Base-by-base conservation (phyloP, 2,113 vertebrate genomes). In the Gambusia affinis region DNA sequence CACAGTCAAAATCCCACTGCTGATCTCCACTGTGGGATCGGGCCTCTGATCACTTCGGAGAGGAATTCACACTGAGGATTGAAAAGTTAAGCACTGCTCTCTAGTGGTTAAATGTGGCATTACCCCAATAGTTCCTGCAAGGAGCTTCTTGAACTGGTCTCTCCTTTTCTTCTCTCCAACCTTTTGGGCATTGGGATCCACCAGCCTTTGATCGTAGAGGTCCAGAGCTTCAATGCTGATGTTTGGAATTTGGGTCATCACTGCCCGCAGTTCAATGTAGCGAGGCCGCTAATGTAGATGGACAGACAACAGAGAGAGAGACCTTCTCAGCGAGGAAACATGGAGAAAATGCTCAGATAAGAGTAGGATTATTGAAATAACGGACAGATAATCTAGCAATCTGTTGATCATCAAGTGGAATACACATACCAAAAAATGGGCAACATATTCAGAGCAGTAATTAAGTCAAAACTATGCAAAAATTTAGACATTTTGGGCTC, bases 121-220 rank as follows among this genome's bases (percentile, higher is more conserved):
- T 96, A 99, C 97, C 96, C 96, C 98, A 7, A 99, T 95, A 65
- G 95, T 95, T 86, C 98, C 98, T 51, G 96, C 93, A 14, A 99
- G 95, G 67, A 99, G 97, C 81, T 95, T 97, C 91, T 94, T 99
- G 88, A 99, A 99, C 79, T 97, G 95, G 82, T 99, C 98, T 92
- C 95, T 98, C 85, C 95, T 94, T 87, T 96, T 96, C 86, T 98
- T 99, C 35, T 99, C 97, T 69, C 94, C 92, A 14, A 87, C 80
- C 65, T 97, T 98, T 87, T 96, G 96, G 61, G 92, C 84, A 0
- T 88, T 91, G 27, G 96, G 95, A 70, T 95, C 96, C 37, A 98
- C 83, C 6, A 98, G 94, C 82, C 95, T 95, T 77, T 95, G 94
- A 84, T 99, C 97, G 81, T 96, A 99, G 87, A 96, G 96, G 76